A percentile compares a stretch with the other conserved stretches of the same genome.
Conservation (phyloP, 2,797 vertebrate species). For the Gallinago solitaria region DNA sequence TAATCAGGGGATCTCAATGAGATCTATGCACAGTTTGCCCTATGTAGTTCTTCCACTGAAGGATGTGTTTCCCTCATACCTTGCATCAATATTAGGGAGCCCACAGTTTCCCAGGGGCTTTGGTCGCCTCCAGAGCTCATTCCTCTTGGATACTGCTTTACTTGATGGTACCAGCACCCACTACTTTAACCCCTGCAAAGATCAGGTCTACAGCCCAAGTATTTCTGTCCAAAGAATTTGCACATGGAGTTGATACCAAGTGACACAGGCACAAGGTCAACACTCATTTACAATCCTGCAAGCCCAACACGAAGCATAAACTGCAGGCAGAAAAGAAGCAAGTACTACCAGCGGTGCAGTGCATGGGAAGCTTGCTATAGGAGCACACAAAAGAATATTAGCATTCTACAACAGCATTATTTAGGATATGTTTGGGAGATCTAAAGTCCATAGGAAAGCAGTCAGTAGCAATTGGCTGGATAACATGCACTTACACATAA, state of each 20-base stretch:
- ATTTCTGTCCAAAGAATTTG: neutral
- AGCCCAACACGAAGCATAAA: neutral
- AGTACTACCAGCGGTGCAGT: rapidly evolving
- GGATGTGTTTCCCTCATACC: rapidly evolving
- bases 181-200: neutral
- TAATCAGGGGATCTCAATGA: rapidly evolving
- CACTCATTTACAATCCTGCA: neutral
- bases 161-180: neutral
- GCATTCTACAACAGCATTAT: neutral
- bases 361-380: rapidly evolving
- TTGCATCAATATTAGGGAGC: no score
- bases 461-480: neutral
- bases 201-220: neutral
- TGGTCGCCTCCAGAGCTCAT: neutral
- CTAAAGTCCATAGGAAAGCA: neutral
- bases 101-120: neutral
- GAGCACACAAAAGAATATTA: neutral
- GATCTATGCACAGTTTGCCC: rapidly evolving
- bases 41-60: rapidly evolving
- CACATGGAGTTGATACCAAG: neutral
- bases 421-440: neutral
- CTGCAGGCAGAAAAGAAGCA: neutral
- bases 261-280: neutral
- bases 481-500: rapidly evolving
- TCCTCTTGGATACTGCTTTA: neutral